Percentiles rank a stretch among this genome's conserved stretches.
phyloP scores from a whole-genome alignment of 2,113 vertebrate species.

The Ameiurus melas region DNA sequence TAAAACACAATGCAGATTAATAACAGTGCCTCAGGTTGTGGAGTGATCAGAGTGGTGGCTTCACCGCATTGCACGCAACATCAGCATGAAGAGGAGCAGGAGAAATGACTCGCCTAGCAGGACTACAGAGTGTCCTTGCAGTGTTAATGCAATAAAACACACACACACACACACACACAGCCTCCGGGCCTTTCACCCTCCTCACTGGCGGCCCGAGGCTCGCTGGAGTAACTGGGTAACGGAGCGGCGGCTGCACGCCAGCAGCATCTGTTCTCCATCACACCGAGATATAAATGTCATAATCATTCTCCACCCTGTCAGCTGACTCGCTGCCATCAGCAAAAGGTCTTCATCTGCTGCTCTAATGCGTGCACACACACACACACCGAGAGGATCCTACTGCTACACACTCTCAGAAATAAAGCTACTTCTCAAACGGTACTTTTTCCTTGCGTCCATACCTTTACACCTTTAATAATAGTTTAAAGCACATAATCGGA shows the following conservation, averaged over 20 bases:
- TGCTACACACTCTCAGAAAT: not conserved
- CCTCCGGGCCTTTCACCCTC: slow-evolving; percentile 13
- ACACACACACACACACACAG: slow-evolving; percentile 40
- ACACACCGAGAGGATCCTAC: not conserved
- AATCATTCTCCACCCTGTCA: slow-evolving; percentile 52
- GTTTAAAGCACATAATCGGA: not conserved
- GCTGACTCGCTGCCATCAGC: slow-evolving; percentile 38
- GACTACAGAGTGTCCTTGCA: slow-evolving; percentile 44
- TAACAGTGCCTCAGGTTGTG: not conserved
- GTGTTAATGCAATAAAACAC: slow-evolving; percentile 62
- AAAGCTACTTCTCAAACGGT: not conserved
- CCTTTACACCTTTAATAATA: not conserved
- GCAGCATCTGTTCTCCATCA: slow-evolving; percentile 67
- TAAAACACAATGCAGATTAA: slow-evolving; percentile 10
- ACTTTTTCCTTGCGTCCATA: not conserved
- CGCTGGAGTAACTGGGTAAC: slow-evolving; percentile 69
- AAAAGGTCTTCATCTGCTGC: slow-evolving; percentile 15
- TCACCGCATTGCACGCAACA: not conserved
- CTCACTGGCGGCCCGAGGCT: slow-evolving; percentile 29
- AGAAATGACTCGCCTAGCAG: slow-evolving; percentile 4
- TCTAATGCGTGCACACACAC: too few species aligned
- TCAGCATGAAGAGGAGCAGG: not conserved
- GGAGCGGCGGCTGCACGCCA: slow-evolving; percentile 55
- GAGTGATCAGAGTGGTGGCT: not conserved
- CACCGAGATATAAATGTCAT: slow-evolving; percentile 63